These are phyloP conservation scores for Lagria hirta DNA, from an alignment of 2,888 invertebrate species.

Conservation along the genomic window DNA sequence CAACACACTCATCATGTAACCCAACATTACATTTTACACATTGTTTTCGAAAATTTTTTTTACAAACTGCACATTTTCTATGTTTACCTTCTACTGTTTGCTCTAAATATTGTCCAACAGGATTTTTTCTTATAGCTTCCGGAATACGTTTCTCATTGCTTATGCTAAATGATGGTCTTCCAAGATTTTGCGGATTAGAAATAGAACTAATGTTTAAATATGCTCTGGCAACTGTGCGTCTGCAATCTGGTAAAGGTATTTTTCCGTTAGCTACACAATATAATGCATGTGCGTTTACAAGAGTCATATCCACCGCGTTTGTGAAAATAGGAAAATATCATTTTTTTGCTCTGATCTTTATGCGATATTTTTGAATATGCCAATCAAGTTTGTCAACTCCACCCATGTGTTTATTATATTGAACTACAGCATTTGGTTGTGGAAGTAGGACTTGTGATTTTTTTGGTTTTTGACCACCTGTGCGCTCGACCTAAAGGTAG, in stretches of 20 bases:
- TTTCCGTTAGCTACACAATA: background rate
- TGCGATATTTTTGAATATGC: constrained; percentile 4
- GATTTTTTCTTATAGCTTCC: constrained; percentile 1
- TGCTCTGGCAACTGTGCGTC: too few relatives aligned
- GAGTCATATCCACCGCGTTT: constrained; percentile 3
- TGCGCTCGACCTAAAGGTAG: background rate
- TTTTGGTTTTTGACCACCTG: constrained; percentile 10
- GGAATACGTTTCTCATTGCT: too few relatives aligned
- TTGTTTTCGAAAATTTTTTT: constrained; percentile 6
- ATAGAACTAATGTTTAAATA: too few relatives aligned
- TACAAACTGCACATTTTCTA: constrained; percentile 2
- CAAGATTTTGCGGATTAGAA: too few relatives aligned
- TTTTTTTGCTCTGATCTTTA: constrained; percentile 5
- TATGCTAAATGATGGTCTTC: too few relatives aligned
- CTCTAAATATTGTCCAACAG: constrained; percentile 1
- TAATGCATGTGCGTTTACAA: constrained; percentile 1
- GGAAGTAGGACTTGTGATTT: too few relatives aligned
- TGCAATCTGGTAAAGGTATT: too few relatives aligned
- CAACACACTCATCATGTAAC: too few relatives aligned
- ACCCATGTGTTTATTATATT: constrained; percentile 9
- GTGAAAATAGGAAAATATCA: constrained; percentile 3
- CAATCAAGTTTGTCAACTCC: constrained; percentile 7
- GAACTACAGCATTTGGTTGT: background rate
- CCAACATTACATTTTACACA: constrained; percentile 10
- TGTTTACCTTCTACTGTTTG: constrained; percentile 9